Percentiles rank a stretch among this genome's conserved stretches.
These are phyloP conservation scores for Sphaeramia orbicularis DNA, from an alignment of 2,797 vertebrate species.

Conservation along the genomic window DNA sequence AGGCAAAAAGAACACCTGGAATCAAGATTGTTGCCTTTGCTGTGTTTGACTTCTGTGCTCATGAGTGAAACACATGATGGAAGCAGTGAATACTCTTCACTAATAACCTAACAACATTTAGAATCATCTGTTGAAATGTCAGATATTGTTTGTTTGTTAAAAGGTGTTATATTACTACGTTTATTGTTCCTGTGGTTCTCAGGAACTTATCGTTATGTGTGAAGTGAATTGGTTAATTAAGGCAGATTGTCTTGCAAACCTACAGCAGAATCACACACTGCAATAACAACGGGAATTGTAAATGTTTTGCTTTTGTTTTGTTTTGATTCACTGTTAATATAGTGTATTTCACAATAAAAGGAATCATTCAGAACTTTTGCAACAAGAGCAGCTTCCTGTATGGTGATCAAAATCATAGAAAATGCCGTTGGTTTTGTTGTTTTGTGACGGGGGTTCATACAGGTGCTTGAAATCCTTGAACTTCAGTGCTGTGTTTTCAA, in stretches of 20 bases:
- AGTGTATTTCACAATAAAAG: slow-evolving; percentile 39
- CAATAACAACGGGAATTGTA: too few species aligned
- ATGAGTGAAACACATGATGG: not conserved
- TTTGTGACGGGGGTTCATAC: too few species aligned
- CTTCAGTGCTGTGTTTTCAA: too few species aligned
- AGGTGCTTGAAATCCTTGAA: too few species aligned
- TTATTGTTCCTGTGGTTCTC: slow-evolving; percentile 17
- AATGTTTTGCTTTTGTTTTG: too few species aligned
- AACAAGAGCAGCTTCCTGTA: not conserved
- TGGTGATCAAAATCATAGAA: too few species aligned
- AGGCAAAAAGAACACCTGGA: slow-evolving; percentile 1
- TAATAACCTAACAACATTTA: slow-evolving; percentile 11
- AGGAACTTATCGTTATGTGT: slow-evolving; percentile 9
- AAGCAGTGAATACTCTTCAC: slow-evolving; percentile 2
- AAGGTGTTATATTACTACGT: not conserved
- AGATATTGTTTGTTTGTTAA: slow-evolving; percentile 1
- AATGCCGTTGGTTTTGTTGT: too few species aligned
- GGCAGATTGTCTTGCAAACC: not conserved
- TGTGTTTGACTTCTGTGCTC: too few species aligned
- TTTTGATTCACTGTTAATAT: slow-evolving; percentile 11
- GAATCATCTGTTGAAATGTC: not conserved
- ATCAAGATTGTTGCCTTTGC: not conserved
- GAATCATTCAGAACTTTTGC: not conserved
- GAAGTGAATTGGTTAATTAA: not conserved
- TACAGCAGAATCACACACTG: not conserved